Evolutionary conservation across 2,888 invertebrate species (phyloP).

Genomic region (Cerceris ruficornis): DNA sequence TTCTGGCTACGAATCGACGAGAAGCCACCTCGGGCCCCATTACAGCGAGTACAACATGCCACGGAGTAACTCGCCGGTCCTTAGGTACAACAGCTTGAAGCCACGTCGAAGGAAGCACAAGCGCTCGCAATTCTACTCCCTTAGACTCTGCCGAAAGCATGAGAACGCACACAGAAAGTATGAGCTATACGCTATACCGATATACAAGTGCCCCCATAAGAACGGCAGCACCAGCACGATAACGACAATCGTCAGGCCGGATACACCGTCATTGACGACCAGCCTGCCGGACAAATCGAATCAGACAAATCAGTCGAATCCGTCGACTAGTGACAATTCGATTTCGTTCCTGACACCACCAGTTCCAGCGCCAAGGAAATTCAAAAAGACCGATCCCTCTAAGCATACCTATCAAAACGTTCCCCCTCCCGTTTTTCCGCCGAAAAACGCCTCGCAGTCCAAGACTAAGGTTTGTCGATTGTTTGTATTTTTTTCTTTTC

Average conservation of each 20-base stretch:
- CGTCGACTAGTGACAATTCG: constrained; percentile 1
- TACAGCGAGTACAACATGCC: constrained; percentile 79
- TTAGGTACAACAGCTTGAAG: constrained; percentile 77
- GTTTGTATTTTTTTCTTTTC: constrained; percentile 57
- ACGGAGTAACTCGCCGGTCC: constrained; percentile 77
- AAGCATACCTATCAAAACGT: constrained; percentile 84
- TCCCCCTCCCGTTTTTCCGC: constrained; percentile 82
- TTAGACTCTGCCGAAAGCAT: constrained; percentile 74
- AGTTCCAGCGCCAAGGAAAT: constrained; percentile 73
- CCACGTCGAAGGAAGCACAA: constrained; percentile 77
- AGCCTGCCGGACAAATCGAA: constrained; percentile 34
- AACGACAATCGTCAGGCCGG: constrained; percentile 66
- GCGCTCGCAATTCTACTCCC: constrained; percentile 69
- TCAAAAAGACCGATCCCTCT: constrained; percentile 73
- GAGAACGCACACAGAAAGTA: constrained; percentile 68
- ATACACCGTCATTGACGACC: constrained; percentile 60
- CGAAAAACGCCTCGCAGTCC: constrained; percentile 67
- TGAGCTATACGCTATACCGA: constrained; percentile 79
- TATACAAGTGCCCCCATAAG: constrained; percentile 76
- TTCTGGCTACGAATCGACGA: constrained; percentile 83
- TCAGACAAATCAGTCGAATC: too few relatives aligned
- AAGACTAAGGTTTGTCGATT: constrained; percentile 76
- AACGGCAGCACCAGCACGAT: constrained; percentile 68
- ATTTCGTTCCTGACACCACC: constrained; percentile 41
- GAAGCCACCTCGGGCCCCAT: constrained; percentile 81